Conservation (phyloP, 2,113 vertebrate species). For the Lophura nycthemera region DNA sequence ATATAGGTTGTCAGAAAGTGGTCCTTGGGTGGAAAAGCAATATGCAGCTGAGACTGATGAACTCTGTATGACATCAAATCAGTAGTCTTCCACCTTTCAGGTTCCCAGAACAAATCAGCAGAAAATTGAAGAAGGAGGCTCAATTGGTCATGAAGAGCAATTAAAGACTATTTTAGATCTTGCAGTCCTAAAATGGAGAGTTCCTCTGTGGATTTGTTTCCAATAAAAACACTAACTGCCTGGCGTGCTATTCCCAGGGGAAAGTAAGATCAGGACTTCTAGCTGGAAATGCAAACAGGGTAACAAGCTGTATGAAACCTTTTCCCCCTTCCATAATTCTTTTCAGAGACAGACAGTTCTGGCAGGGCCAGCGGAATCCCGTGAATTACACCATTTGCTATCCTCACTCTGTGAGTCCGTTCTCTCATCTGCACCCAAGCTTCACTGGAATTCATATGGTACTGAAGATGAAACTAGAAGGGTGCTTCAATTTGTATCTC, state of each 20-base stretch:
- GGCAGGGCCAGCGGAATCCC: neutral
- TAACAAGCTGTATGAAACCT: neutral
- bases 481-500: neutral
- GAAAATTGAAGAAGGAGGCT: neutral
- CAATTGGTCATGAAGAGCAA: neutral
- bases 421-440: neutral
- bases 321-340: neutral
- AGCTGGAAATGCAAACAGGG: neutral
- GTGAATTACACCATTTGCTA: neutral
- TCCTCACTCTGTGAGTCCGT: neutral
- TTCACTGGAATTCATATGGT: neutral
- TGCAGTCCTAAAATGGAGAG: neutral
- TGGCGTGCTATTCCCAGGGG: neutral
- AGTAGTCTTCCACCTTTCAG: neutral
- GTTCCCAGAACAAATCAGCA: neutral
- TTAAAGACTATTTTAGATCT: neutral
- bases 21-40: neutral
- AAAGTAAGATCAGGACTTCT: neutral
- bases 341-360: neutral
- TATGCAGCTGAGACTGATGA: neutral
- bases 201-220: neutral
- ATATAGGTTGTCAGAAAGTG: neutral
- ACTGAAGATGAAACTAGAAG: neutral
- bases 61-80: neutral
- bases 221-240: neutral